Conservation (phyloP, 2,113 vertebrate species). For the Cathartes aura region DNA sequence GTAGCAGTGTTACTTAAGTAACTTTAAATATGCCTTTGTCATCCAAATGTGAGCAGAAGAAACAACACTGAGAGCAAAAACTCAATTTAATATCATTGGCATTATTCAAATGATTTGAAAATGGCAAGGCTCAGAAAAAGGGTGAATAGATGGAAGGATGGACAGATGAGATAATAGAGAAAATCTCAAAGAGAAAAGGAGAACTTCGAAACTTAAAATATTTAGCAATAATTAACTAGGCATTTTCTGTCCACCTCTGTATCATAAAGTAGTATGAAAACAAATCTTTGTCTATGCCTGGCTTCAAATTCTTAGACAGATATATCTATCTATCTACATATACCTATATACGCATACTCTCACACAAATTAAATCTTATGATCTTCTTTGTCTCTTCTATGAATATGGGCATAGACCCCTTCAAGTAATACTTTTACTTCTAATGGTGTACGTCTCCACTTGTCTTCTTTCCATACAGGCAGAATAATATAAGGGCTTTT, state of each 20-base stretch:
- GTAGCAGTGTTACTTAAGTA: neutral
- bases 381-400: neutral
- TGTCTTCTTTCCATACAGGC: neutral
- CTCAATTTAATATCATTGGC: neutral
- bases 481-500: neutral
- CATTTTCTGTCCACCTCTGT: neutral
- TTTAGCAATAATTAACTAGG: neutral
- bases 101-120: neutral
- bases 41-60: constrained; percentile 18
- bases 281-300: fast-evolving
- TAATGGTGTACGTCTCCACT: neutral
- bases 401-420: neutral
- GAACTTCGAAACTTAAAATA: neutral
- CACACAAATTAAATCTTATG: neutral
- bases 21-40: constrained; percentile 29
- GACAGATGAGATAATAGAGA: neutral
- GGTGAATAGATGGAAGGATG: neutral
- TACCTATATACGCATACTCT: fast-evolving
- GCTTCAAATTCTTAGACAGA: neutral
- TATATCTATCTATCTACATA: neutral
- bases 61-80: neutral
- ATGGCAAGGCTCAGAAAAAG: neutral
- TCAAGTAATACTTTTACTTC: neutral
- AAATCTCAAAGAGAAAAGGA: neutral
- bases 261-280: neutral